Conservation (phyloP, 1,140 invertebrate genomes). For the Hycleus phaleratus region DNA sequence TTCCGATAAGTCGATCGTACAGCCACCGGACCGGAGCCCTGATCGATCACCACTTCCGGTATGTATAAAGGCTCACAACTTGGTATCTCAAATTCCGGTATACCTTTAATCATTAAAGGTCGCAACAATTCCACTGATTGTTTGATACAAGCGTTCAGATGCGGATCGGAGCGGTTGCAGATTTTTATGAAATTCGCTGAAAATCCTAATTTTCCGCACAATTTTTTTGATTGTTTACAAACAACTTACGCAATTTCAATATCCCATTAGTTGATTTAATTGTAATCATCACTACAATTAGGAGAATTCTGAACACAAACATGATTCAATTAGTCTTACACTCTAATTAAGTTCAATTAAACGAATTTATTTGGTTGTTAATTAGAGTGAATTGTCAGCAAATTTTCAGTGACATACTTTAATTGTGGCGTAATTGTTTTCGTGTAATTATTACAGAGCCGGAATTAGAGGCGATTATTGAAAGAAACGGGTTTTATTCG, state of each 20-base stretch:
- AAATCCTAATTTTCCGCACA: background rate
- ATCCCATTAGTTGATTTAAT: background rate
- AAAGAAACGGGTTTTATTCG: background rate
- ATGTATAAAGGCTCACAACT: conserved; percentile 56
- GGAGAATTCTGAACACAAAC: background rate
- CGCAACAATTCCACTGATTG: conserved; percentile 43
- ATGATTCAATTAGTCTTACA: background rate
- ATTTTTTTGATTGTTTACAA: background rate
- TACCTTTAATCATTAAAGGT: conserved; percentile 47
- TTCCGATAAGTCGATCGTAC: conserved; percentile 52
- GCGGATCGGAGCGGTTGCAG: conserved; percentile 42
- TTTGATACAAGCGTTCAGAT: conserved; percentile 43
- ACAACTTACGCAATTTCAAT: conserved; percentile 6
- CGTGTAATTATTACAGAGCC: background rate
- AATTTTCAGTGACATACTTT: background rate
- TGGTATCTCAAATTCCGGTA: conserved; percentile 52
- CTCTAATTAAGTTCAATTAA: background rate
- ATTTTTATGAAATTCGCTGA: conserved; percentile 42
- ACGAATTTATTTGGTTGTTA: background rate
- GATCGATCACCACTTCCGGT: conserved; percentile 50
- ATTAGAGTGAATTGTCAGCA: background rate
- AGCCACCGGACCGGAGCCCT: conserved; percentile 52
- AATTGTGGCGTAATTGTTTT: background rate
- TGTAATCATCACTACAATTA: background rate
- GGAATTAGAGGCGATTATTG: background rate